Conservation (phyloP, 92 coral and sea anemone genomes). For the Siderastrea siderea region DNA sequence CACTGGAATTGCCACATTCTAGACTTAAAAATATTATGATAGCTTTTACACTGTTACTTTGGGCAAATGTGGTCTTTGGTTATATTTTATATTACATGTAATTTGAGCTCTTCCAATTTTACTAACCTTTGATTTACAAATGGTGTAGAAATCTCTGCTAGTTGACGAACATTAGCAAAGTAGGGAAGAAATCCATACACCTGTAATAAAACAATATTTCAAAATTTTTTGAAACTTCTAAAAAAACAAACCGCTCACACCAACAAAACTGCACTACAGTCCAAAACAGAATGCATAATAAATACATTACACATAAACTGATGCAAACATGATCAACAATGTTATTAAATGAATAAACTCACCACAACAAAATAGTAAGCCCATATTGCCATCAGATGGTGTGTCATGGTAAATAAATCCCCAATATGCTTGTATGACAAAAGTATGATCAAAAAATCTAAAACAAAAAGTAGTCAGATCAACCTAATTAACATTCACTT, state of each 20-base stretch:
- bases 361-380: slow-evolving; percentile 93
- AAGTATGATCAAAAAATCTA: slow-evolving; percentile 83
- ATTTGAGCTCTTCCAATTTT: background rate
- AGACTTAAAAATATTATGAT: no score
- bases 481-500: background rate
- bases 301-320: no score
- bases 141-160: slow-evolving; percentile 96
- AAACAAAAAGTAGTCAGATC: background rate
- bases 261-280: no score
- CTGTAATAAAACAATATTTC: slow-evolving; percentile 26
- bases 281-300: no score
- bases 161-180: slow-evolving; percentile 96
- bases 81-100: no score
- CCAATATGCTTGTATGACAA: slow-evolving; percentile 77
- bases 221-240: background rate
- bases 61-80: no score
- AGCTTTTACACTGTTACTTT: no score
- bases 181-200: slow-evolving; percentile 82
- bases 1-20: no score
- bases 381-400: slow-evolving; percentile 93
- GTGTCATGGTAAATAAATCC: slow-evolving; percentile 80
- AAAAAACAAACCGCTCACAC: no score
- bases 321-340: background rate
- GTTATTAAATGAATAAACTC: slow-evolving; percentile 33
- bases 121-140: slow-evolving; percentile 98